These are phyloP conservation scores for Piaya cayana DNA, from an alignment of 2,113 vertebrate species.

Conservation along the genomic window DNA sequence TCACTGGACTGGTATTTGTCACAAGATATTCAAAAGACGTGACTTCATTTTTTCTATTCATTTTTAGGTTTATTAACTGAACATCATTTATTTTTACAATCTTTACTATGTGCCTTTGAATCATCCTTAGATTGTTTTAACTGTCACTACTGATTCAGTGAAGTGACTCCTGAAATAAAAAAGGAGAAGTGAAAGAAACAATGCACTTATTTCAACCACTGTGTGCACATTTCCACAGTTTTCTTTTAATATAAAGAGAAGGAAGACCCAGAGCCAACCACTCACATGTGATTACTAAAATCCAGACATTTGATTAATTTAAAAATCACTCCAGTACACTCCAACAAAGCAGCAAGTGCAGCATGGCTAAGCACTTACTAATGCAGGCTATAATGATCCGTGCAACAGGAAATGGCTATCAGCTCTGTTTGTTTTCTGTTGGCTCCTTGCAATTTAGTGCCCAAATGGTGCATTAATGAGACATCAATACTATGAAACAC, in stretches of 20 bases:
- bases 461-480: neutral
- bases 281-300: neutral
- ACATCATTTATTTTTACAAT: neutral
- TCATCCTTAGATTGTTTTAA: neutral
- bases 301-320: neutral
- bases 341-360: neutral
- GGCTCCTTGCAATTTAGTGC: neutral
- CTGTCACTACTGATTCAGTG: neutral
- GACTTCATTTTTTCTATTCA: neutral
- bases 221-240: neutral
- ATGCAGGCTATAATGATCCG: neutral
- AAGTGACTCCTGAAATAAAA: neutral
- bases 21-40: neutral
- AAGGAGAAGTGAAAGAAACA: neutral
- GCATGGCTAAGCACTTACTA: neutral
- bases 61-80: neutral
- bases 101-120: neutral
- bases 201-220: neutral
- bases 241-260: neutral
- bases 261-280: neutral
- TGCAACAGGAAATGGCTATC: slow-evolving; percentile 6
- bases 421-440: slow-evolving; percentile 18
- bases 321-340: neutral
- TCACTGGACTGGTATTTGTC: neutral
- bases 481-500: neutral